phyloP scores from a whole-genome alignment of 2,797 vertebrate genomes.

The Aphelocoma californica region DNA sequence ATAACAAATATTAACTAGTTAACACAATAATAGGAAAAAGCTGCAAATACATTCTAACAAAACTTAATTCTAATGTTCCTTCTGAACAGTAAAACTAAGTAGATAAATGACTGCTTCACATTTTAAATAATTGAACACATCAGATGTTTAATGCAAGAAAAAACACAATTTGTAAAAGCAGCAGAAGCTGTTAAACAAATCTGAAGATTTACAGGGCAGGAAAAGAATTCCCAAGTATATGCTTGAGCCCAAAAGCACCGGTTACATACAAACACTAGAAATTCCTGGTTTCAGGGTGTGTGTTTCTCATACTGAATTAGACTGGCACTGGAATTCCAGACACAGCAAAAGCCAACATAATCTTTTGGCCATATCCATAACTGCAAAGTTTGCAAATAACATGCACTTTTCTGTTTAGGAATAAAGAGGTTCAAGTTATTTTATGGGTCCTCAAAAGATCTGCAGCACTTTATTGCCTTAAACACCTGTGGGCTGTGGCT shows the following conservation, averaged over 20 bases:
- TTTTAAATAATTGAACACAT: conserved; percentile 54
- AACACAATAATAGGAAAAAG: conserved; percentile 37
- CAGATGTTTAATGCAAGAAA: conserved; percentile 60
- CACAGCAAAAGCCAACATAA: conserved; percentile 38
- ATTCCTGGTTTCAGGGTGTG: not conserved
- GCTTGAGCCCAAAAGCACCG: conserved; percentile 43
- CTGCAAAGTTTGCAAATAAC: conserved; percentile 31
- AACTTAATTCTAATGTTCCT: conserved; percentile 34
- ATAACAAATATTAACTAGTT: conserved; percentile 33
- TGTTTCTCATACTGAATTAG: conserved; percentile 59
- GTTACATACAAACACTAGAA: conserved; percentile 41
- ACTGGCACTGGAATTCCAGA: conserved; percentile 63
- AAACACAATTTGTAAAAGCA: conserved; percentile 45
- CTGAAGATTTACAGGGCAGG: not conserved
- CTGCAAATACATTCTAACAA: conserved; percentile 10
- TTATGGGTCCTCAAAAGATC: conserved; percentile 12
- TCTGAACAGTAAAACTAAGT: not conserved
- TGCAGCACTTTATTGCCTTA: conserved; percentile 70
- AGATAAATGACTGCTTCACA: conserved; percentile 55
- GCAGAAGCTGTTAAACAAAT: conserved; percentile 11
- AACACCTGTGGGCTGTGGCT: conserved; percentile 13
- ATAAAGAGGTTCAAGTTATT: not conserved
- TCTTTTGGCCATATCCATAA: conserved; percentile 49
- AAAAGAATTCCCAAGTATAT: conserved; percentile 35
- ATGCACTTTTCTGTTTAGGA: conserved; percentile 4